These are phyloP conservation scores for Phocides pigmalion DNA, from an alignment of 1,140 invertebrate species.

Conservation along the genomic window DNA sequence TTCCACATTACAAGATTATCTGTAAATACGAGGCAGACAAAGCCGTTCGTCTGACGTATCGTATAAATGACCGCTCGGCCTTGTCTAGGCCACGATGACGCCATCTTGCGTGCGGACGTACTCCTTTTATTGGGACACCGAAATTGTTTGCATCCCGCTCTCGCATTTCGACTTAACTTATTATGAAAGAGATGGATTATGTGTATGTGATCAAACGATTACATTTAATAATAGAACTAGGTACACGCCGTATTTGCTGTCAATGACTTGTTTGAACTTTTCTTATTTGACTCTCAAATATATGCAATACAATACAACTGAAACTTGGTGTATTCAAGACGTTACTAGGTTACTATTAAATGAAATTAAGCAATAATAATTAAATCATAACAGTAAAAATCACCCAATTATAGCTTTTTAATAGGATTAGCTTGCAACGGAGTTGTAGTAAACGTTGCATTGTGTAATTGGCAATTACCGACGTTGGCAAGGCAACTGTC, in stretches of 20 bases:
- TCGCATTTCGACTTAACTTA: conserved; percentile 31
- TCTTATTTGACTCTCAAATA: conserved; percentile 1
- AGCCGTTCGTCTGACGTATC: conserved; percentile 69
- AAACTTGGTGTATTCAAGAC: not conserved
- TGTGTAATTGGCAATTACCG: conserved; percentile 61
- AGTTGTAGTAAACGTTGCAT: conserved; percentile 40
- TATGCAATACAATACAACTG: not conserved
- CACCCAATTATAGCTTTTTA: conserved; percentile 38
- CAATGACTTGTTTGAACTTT: conserved; percentile 34
- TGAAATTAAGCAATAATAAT: not conserved
- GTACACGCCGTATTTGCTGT: conserved; percentile 39
- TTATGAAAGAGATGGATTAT: conserved; percentile 48
- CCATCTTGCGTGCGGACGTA: conserved; percentile 72
- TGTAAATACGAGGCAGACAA: conserved; percentile 55
- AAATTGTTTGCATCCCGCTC: conserved; percentile 61
- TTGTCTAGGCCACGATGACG: conserved; percentile 82
- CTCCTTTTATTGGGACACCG: conserved; percentile 69
- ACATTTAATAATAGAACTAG: conserved; percentile 52
- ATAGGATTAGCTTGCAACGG: conserved; percentile 26
- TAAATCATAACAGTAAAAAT: conserved; percentile 4
- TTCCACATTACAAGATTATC: conserved; percentile 37
- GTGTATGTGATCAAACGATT: conserved; percentile 34
- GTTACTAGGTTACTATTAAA: not conserved
- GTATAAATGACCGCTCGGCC: conserved; percentile 79
- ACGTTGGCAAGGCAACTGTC: conserved; percentile 54